Evolutionary conservation across 2,113 vertebrate genomes (phyloP).

Genomic region (Promerops cafer): DNA sequence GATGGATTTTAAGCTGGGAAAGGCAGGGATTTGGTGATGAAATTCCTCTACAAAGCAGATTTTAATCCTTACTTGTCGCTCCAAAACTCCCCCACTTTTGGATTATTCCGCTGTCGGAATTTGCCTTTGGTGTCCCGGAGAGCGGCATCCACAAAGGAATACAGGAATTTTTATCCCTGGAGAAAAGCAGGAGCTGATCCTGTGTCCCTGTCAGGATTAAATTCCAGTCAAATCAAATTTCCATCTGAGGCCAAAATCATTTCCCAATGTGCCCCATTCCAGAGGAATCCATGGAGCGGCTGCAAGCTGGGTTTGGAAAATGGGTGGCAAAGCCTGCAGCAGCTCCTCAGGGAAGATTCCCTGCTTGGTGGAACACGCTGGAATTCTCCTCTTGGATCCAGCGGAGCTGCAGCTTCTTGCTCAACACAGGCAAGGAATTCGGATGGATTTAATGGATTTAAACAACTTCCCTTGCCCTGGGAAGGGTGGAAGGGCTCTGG

Average conservation of each 20-base stretch:
- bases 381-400: background rate
- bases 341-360: background rate
- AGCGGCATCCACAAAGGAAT: background rate
- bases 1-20: background rate
- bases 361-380: background rate
- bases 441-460: background rate
- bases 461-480: rapidly evolving
- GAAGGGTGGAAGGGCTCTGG: background rate
- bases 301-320: background rate
- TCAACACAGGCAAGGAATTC: rapidly evolving
- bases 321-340: rapidly evolving
- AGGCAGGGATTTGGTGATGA: background rate
- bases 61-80: background rate
- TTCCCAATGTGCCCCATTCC: background rate
- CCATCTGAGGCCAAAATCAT: background rate
- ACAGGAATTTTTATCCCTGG: background rate
- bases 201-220: background rate
- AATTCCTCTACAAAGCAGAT: background rate
- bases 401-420: background rate
- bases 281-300: background rate
- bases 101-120: background rate
- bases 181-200: background rate
- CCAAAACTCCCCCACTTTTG: background rate
- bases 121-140: background rate
- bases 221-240: background rate